These are phyloP conservation scores for Eurytoma adleriae DNA, from an alignment of 2,888 invertebrate genomes.

Conservation along the genomic window DNA sequence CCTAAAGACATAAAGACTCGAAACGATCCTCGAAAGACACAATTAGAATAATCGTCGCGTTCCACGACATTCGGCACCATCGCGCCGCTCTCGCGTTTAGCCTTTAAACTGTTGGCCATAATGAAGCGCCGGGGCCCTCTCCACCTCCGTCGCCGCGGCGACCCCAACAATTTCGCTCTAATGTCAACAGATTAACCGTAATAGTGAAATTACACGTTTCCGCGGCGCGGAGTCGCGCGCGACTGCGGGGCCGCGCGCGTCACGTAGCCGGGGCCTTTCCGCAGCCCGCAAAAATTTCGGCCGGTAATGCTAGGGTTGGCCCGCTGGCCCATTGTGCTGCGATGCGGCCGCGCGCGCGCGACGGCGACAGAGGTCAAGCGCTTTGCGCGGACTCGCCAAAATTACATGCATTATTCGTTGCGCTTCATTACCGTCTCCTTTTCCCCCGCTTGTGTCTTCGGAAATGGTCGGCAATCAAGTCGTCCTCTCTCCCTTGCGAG, in stretches of 20 bases:
- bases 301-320: constrained; percentile 75
- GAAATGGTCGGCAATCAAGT: constrained; percentile 66
- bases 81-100: background rate
- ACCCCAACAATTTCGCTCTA: constrained; percentile 62
- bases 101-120: constrained; percentile 73
- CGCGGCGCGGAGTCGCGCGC: constrained; percentile 19
- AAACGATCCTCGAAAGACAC: constrained; percentile 63
- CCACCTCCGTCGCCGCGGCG: background rate
- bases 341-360: constrained; percentile 10
- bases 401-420: constrained; percentile 75
- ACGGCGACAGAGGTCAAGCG: constrained; percentile 67
- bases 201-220: constrained; percentile 75
- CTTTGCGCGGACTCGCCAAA: constrained; percentile 61
- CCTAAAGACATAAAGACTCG: constrained; percentile 42
- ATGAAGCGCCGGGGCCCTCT: constrained; percentile 60
- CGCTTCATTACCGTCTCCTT: constrained; percentile 61
- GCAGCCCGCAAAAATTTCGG: constrained; percentile 66
- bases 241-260: constrained; percentile 42
- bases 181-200: constrained; percentile 76
- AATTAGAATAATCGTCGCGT: constrained; percentile 68
- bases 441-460: constrained; percentile 25
- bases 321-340: constrained; percentile 42
- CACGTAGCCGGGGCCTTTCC: constrained; percentile 55
- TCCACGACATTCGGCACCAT: constrained; percentile 16
- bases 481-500: constrained; percentile 3